A percentile compares a stretch with the other conserved stretches of the same genome.
Conservation (phyloP, 92 coral and sea anemone genomes). For the Palythoa heliodiscus region DNA sequence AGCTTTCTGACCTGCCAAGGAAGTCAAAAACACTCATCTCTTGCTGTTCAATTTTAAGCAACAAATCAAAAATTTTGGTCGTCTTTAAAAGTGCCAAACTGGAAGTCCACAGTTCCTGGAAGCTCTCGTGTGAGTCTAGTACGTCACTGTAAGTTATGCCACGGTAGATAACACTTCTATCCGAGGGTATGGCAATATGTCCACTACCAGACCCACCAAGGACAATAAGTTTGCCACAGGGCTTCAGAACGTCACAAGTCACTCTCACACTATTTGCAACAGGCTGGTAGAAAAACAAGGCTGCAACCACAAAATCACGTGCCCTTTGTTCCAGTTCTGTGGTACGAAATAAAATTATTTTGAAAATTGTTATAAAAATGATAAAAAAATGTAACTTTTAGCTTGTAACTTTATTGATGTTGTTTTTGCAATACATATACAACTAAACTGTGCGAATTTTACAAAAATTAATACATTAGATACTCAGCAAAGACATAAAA, state of each 20-base stretch:
- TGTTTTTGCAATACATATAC: background rate
- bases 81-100: constrained; percentile 37
- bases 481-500: too few species aligned
- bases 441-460: background rate
- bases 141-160: constrained; percentile 48
- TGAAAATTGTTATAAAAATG: background rate
- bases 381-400: background rate
- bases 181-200: constrained; percentile 32
- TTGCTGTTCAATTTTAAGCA: constrained; percentile 48
- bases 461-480: too few species aligned
- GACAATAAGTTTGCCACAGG: constrained; percentile 55
- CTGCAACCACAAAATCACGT: constrained; percentile 24
- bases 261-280: constrained; percentile 30
- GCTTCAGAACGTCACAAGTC: constrained; percentile 50
- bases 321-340: background rate
- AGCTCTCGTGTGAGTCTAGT: constrained; percentile 31
- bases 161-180: constrained; percentile 50
- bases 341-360: background rate
- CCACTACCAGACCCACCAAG: constrained; percentile 42
- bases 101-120: constrained; percentile 44
- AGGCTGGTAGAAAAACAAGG: constrained; percentile 55
- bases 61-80: constrained; percentile 35
- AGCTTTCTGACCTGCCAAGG: constrained; percentile 1
- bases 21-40: constrained; percentile 44
- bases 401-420: background rate